Conservation (phyloP, 2,888 invertebrate genomes). For the Philereme vetulata region DNA sequence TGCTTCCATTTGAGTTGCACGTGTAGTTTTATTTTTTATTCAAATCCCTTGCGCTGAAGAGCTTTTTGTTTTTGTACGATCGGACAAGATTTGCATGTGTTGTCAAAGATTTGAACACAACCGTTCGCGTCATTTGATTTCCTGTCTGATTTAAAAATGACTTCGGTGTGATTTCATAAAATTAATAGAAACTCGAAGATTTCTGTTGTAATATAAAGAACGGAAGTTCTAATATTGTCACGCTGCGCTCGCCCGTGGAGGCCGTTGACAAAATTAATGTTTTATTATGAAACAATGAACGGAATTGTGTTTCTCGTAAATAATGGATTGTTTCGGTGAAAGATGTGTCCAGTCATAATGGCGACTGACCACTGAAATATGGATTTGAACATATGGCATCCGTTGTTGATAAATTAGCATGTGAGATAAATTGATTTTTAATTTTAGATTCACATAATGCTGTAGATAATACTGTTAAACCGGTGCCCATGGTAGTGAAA, state of each 20-base stretch:
- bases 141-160: constrained; percentile 48
- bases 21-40: constrained; percentile 73
- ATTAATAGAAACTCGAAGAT: constrained; percentile 52
- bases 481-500: constrained; percentile 37
- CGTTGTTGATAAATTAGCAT: constrained; percentile 42
- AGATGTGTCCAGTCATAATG: constrained; percentile 62
- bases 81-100: constrained; percentile 72
- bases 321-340: constrained; percentile 68
- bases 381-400: constrained; percentile 40
- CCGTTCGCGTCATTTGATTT: constrained; percentile 56
- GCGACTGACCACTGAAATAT: constrained; percentile 49
- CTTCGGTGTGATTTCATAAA: constrained; percentile 45
- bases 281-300: constrained; percentile 82
- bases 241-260: constrained; percentile 62
- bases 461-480: constrained; percentile 36
- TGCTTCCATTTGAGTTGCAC: constrained; percentile 74
- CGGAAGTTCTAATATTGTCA: constrained; percentile 80
- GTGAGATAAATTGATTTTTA: constrained; percentile 43
- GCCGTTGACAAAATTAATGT: constrained; percentile 80
- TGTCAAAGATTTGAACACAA: constrained; percentile 47
- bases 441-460: constrained; percentile 42
- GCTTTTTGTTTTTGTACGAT: constrained; percentile 67
- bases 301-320: constrained; percentile 71
- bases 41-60: constrained; percentile 52
- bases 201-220: constrained; percentile 53